A percentile compares a stretch with the other conserved stretches of the same genome.
phyloP scores from a whole-genome alignment of 2,113 vertebrate genomes.

The Corapipo altera region DNA sequence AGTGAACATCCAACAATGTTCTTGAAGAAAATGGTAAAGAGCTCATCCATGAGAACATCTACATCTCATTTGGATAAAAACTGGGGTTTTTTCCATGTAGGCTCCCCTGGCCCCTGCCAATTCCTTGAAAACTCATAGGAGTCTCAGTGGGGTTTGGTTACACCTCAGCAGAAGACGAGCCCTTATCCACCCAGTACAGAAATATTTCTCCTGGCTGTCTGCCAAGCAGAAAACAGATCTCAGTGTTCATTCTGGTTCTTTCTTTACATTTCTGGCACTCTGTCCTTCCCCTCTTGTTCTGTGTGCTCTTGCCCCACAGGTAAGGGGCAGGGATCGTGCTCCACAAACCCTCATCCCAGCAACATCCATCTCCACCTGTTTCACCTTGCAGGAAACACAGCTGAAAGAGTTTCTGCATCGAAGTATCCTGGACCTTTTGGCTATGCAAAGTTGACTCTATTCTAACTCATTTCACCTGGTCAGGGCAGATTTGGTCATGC shows the following conservation, averaged over 20 bases:
- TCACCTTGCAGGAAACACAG: neutral
- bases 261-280: neutral
- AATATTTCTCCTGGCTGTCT: slow-evolving; percentile 40
- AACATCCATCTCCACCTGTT: neutral
- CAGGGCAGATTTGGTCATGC: slow-evolving; percentile 19
- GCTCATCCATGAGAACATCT: neutral
- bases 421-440: neutral
- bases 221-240: neutral
- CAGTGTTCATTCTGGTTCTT: neutral
- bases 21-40: neutral
- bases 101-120: slow-evolving; percentile 1
- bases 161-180: slow-evolving; percentile 23
- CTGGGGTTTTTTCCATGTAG: neutral
- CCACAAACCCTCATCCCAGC: neutral
- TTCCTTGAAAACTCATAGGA: slow-evolving; percentile 23
- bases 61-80: slow-evolving; percentile 29
- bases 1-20: neutral
- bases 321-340: neutral
- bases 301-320: neutral
- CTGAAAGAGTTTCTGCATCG: neutral
- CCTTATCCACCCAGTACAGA: neutral
- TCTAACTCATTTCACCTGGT: neutral
- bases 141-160: slow-evolving; percentile 18
- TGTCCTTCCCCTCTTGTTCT: neutral
- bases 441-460: neutral